A percentile compares a stretch with the other conserved stretches of the same genome.
These are phyloP conservation scores for Acrocephalus scirpaceus DNA, from an alignment of 2,797 vertebrate species.

Conservation along the genomic window DNA sequence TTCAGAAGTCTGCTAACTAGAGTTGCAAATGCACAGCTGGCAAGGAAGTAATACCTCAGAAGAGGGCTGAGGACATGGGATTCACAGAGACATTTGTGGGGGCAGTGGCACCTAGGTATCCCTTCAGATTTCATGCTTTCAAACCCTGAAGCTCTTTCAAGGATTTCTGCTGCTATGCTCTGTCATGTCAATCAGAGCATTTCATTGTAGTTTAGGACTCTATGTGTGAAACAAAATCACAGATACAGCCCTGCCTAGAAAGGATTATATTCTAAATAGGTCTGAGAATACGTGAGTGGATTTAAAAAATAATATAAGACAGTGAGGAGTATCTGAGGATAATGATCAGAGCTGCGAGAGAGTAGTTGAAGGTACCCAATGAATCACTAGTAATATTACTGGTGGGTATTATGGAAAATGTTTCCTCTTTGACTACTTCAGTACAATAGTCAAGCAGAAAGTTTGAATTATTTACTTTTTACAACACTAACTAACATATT, in stretches of 20 bases:
- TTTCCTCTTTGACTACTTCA: not conserved
- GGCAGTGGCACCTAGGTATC: not conserved
- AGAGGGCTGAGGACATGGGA: not conserved
- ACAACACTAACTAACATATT: not conserved
- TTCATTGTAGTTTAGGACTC: not conserved
- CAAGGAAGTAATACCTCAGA: not conserved
- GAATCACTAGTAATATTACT: not conserved
- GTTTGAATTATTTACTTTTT: not conserved
- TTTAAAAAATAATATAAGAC: not conserved
- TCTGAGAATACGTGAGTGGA: not conserved
- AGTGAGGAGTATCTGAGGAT: not conserved
- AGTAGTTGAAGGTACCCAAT: not conserved
- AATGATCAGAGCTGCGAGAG: not conserved
- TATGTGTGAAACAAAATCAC: not conserved
- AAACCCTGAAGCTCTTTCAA: not conserved
- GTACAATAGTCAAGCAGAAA: not conserved
- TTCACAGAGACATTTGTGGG: not conserved
- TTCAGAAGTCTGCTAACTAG: not conserved
- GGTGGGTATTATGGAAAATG: not conserved
- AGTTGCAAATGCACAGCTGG: not conserved
- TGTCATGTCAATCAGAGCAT: not conserved
- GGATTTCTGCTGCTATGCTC: not conserved
- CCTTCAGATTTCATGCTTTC: not conserved
- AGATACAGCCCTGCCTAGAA: not conserved
- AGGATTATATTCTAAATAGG: not conserved